Evolutionary conservation across 2,113 vertebrate genomes (phyloP), one percentile per base, ranked within the genome.

Genomic region (Semicossyphus pulcher): DNA sequence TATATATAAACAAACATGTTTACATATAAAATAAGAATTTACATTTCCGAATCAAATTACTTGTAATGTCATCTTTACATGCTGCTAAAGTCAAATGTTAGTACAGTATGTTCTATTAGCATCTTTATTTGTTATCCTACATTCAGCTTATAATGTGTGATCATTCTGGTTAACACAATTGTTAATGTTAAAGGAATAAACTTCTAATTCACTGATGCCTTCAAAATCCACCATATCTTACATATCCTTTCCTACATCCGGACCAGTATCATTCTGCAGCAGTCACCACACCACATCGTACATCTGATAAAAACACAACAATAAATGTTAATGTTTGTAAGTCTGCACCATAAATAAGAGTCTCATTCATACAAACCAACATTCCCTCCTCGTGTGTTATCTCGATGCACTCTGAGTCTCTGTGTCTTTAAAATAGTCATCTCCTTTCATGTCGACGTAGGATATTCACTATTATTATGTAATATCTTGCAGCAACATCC

Each of bases 381-480:
- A 9, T 65, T 45, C 31, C 32, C 3, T 37, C 53, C n/a, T 1
- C n/a, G 10, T 12, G 47, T 63, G 67, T 29, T 52, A 23, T 29
- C 74, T 42, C 7, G 21, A 41, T 41, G 56, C 60, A 14, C 21
- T 61, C 45, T 36, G 23, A 15, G 48, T 60, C 44, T 28, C 60
- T 20, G 51, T 23, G 76, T 53, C 49, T 86, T 86, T 61, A 82
- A 84, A 86, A 66, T 29, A 74, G 64, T 58, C 72, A 1, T 41
- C 60, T 72, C 65, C 61, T 80, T 80, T 77, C 76, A 78, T 66
- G 78, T 61, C 53, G 52, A 23, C 48, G 78, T 36, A 59, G 74
- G 72, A 84, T 78, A 78, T 39, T 76, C 78, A 87, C 70, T 80
- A 75, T 66, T 60, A 84, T 91, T 91, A 91, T 80, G 79, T 88